phyloP scores from a whole-genome alignment of 92 coral and sea anemone genomes.

The Phenganax stokvisi region DNA sequence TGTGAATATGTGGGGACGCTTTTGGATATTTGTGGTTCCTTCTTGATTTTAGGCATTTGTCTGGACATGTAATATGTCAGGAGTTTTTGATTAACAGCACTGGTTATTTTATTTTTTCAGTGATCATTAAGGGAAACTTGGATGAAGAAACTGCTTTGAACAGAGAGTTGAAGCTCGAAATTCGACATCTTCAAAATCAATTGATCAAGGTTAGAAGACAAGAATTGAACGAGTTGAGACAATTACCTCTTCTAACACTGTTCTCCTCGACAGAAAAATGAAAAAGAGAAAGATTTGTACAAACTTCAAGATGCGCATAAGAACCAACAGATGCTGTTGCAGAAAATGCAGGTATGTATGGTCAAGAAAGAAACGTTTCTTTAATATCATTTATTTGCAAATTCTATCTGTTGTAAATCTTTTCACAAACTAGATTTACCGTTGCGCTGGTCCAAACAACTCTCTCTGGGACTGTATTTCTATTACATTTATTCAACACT shows the following conservation, averaged over 20 bases:
- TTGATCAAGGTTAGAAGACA: slow-evolving; percentile 65
- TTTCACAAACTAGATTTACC: too few species aligned
- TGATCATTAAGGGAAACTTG: slow-evolving; percentile 71
- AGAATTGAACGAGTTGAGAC: neutral
- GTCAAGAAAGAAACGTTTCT: neutral
- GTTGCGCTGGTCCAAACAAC: too few species aligned
- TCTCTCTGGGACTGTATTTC: too few species aligned
- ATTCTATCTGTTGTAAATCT: neutral
- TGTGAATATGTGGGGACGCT: too few species aligned
- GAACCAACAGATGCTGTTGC: slow-evolving; percentile 86
- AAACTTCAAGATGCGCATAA: slow-evolving; percentile 86
- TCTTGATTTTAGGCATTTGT: too few species aligned
- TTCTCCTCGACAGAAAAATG: slow-evolving; percentile 69
- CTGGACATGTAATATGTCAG: neutral
- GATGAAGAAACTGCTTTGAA: slow-evolving; percentile 86
- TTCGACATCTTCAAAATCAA: slow-evolving; percentile 86
- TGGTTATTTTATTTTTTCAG: slow-evolving; percentile 37
- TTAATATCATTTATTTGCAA: neutral
- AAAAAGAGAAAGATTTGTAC: slow-evolving; percentile 68
- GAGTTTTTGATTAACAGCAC: neutral
- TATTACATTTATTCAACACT: too few species aligned
- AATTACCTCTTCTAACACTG: neutral
- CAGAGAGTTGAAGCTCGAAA: slow-evolving; percentile 69
- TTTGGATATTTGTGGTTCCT: too few species aligned
- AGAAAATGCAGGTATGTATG: slow-evolving; percentile 72